These are phyloP conservation scores for Saxicola maurus DNA, from an alignment of 2,797 vertebrate genomes.

Conservation along the genomic window DNA sequence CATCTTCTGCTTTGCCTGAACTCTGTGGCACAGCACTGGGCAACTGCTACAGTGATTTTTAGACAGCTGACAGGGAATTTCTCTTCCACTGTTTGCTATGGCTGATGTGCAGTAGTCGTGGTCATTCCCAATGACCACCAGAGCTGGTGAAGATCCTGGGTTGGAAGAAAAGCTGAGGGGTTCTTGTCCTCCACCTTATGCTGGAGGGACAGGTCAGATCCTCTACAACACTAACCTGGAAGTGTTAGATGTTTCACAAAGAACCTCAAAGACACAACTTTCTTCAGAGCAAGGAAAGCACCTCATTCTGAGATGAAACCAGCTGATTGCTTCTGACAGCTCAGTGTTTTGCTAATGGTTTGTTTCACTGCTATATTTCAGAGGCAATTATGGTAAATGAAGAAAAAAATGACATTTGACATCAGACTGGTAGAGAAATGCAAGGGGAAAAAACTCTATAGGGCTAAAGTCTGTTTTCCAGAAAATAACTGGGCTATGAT, in stretches of 20 bases:
- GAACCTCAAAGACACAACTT: not conserved
- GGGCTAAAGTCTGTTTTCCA: not conserved
- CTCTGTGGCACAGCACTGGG: not conserved
- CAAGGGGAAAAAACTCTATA: not conserved
- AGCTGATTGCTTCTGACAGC: constrained; percentile 18
- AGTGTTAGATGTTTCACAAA: not conserved
- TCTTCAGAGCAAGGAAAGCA: not conserved
- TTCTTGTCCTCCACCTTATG: too few species aligned
- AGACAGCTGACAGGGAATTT: not conserved
- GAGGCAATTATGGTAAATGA: constrained; percentile 9
- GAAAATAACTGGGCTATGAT: not conserved
- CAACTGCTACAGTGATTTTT: not conserved
- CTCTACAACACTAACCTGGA: not conserved
- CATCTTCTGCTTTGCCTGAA: not conserved
- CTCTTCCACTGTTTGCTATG: not conserved
- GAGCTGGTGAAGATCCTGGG: not conserved
- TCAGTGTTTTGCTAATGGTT: constrained; percentile 16
- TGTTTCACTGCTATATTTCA: constrained; percentile 37
- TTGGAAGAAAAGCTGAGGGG: not conserved
- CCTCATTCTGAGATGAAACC: not conserved
- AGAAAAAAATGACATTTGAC: constrained; percentile 20
- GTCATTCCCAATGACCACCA: accelerated
- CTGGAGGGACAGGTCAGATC: accelerated
- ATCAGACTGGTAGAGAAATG: not conserved
- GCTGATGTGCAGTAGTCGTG: not conserved